Percentiles rank a stretch among this genome's conserved stretches.
Conservation (phyloP, 2,113 vertebrate genomes). For the Otolemur garnettii region DNA sequence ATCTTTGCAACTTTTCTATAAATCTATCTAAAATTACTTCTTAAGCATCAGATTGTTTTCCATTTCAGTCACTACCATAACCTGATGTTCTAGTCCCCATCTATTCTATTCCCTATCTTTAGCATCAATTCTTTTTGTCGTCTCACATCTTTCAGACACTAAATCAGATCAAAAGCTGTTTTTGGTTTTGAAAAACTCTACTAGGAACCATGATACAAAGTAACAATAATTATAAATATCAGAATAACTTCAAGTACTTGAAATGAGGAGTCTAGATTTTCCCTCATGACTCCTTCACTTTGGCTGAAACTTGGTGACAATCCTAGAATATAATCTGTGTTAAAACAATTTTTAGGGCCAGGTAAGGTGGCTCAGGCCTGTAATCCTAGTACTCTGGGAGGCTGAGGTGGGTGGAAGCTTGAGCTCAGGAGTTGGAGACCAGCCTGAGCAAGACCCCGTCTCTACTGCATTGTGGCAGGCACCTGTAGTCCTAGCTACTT, state of each 20-base stretch:
- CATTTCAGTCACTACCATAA: not conserved
- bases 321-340: slow-evolving; percentile 7
- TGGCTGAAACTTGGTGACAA: not conserved
- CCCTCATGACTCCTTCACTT: not conserved
- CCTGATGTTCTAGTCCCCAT: not conserved
- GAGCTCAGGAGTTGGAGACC: too few relatives aligned
- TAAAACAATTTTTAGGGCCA: not conserved
- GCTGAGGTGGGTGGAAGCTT: too few relatives aligned
- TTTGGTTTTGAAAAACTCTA: slow-evolving; percentile 50
- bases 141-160: not conserved
- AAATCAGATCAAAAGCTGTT: not conserved
- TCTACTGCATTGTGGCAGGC: too few relatives aligned
- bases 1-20: not conserved
- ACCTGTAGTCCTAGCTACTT: too few relatives aligned
- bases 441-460: too few relatives aligned
- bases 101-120: not conserved
- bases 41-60: not conserved
- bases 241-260: not conserved
- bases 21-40: slow-evolving; percentile 36
- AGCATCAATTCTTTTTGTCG: not conserved
- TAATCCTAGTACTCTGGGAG: too few relatives aligned
- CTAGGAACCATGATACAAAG: not conserved
- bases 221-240: not conserved
- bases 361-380: too few relatives aligned
- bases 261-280: not conserved